Evolutionary conservation across 2,797 vertebrate genomes (phyloP).

Genomic region (Oreochromis mossambicus): DNA sequence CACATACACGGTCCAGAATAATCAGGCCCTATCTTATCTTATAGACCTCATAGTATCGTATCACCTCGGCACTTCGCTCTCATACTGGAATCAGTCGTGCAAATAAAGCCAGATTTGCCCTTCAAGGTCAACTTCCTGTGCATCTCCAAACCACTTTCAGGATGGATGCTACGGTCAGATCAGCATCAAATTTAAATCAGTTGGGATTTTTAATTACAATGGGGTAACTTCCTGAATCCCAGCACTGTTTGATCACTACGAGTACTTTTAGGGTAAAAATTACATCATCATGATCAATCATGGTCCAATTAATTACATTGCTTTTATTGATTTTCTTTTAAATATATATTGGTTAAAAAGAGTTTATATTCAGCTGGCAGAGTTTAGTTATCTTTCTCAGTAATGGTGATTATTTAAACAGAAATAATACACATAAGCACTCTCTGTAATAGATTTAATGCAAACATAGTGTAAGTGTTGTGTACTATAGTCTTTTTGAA

Average conservation of each 20-base stretch:
- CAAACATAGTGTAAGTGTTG: background rate
- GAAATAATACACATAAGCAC: background rate
- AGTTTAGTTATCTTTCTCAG: background rate
- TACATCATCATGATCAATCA: background rate
- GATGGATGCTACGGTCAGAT: background rate
- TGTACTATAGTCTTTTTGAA: background rate
- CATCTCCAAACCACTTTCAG: background rate
- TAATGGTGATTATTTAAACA: background rate
- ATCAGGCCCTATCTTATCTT: background rate
- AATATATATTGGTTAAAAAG: background rate
- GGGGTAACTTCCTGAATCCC: background rate
- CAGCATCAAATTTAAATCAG: background rate
- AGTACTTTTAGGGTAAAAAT: background rate
- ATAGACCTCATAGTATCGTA: background rate
- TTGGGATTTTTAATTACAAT: background rate
- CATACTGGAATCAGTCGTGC: background rate
- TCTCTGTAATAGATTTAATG: background rate
- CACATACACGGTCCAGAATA: background rate
- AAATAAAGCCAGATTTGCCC: background rate
- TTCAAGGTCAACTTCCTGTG: background rate
- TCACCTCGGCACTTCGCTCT: background rate
- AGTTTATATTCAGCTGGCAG: background rate
- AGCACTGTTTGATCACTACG: background rate
- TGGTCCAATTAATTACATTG: conserved; percentile 7
- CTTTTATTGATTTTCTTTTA: conserved; percentile 29